Evolutionary conservation across 2,797 vertebrate species (phyloP), one percentile per base, ranked within the genome.

Genomic region (Gymnocypris eckloni): DNA sequence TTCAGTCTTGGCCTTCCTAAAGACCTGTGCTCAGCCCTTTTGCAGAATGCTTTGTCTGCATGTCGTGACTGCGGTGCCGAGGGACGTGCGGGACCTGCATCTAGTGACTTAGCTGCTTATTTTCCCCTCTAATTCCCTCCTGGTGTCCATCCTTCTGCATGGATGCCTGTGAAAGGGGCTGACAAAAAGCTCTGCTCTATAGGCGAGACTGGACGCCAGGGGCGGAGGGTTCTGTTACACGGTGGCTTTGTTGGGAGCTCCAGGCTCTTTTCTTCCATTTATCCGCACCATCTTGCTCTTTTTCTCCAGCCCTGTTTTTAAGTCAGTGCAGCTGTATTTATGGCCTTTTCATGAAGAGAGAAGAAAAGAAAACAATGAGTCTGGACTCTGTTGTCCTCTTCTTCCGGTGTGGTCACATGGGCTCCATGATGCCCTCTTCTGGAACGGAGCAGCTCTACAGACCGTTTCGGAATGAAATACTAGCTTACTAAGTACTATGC

Each of bases 131-230:
- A 91, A 93, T 95, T 95, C 93, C 92, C 93, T 86, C 92, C 93
- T 94, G 93, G 93, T 94, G 93, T 95, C 93, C 88, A 82, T 92
- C 92, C 93, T 95, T 93, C 93, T 90, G 93, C 94, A 94, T 95
- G 94, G 92, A 90, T 94, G 93, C 50, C 82, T 94, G 91, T 95
- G 91, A 95, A 95, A 94, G 89, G 91, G 91, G 85, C 88, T 87
- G 86, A 88, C 91, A 91, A 91, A 94, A 91, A 89, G 90, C 79
- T 67, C 7, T 37, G 50, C 76, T 86, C 88, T 77, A 78, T 80
- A 84, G 86, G 66, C 85, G 82, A 64, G 41, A 2, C 20, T 69
- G 79, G 81, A 66, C n/a, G 43, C 72, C 59, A 13, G 52, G 88
- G 92, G 90, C 86, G 88, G 90, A 88, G 89, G 89, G 92, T 93